These are phyloP conservation scores for Camelus dromedarius DNA, from an alignment of 2,113 vertebrate genomes.

Conservation along the genomic window DNA sequence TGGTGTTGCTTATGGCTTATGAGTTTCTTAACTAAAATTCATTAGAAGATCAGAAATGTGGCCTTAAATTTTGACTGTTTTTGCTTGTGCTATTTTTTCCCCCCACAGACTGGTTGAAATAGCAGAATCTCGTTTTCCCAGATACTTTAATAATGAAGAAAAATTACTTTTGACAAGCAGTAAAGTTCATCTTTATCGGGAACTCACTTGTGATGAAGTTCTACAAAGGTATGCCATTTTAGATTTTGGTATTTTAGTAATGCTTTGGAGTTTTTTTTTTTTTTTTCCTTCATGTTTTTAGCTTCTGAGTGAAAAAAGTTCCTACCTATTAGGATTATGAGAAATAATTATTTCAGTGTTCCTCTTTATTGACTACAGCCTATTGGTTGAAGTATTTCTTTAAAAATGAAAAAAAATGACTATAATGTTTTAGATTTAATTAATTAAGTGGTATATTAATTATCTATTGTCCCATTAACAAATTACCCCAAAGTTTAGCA, in stretches of 20 bases:
- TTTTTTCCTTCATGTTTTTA: conserved; percentile 10
- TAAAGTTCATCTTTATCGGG: conserved; percentile 89
- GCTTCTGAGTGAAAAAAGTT: conserved; percentile 23
- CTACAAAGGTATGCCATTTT: conserved; percentile 87
- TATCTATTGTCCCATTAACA: conserved; percentile 24
- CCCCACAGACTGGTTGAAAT: conserved; percentile 89
- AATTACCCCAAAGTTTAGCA: neutral
- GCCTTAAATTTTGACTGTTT: conserved; percentile 23
- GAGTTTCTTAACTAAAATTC: conserved; percentile 19
- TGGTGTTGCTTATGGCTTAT: neutral
- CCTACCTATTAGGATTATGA: conserved; percentile 17
- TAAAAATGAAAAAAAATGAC: conserved; percentile 49
- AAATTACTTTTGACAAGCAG: conserved; percentile 88
- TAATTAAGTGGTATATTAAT: neutral
- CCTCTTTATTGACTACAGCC: conserved; percentile 7
- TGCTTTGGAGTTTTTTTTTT: conserved; percentile 11
- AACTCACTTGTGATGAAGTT: conserved; percentile 91
- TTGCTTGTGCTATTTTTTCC: neutral
- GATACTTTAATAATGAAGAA: conserved; percentile 88
- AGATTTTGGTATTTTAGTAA: conserved; percentile 50
- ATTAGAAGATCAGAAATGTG: neutral
- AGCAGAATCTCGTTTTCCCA: conserved; percentile 89
- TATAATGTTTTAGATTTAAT: conserved; percentile 35
- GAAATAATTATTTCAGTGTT: conserved; percentile 32
- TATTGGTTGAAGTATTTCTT: conserved; percentile 36